These are phyloP conservation scores for Pristionchus arcanus DNA, from an alignment of 2,888 invertebrate species.

Conservation along the genomic window DNA sequence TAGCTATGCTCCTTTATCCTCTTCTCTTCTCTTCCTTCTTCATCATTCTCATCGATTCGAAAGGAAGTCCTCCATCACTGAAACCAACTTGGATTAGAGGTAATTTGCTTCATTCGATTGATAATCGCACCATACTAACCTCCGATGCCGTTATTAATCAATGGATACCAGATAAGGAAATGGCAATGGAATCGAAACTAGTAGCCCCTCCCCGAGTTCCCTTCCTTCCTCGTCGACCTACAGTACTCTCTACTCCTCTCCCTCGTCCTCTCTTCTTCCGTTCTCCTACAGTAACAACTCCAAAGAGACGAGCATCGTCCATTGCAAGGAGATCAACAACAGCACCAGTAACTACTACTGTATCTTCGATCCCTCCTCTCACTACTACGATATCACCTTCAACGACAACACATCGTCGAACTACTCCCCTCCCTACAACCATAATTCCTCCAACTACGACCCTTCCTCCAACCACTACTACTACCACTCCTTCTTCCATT, in stretches of 20 bases:
- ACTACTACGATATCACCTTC: neutral
- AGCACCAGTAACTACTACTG: neutral
- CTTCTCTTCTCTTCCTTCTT: neutral
- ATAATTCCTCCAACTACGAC: neutral
- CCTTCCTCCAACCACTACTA: neutral
- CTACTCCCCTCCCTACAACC: neutral
- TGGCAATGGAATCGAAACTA: neutral
- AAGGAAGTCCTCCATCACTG: slow-evolving; percentile 44
- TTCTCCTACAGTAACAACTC: neutral
- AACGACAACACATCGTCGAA: neutral
- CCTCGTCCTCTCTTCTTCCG: slow-evolving; percentile 10
- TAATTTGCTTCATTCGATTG: neutral
- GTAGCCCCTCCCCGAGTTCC: neutral
- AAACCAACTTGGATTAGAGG: slow-evolving; percentile 48
- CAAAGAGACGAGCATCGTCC: neutral
- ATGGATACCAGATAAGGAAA: slow-evolving; percentile 30
- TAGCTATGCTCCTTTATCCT: neutral
- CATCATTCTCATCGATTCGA: neutral
- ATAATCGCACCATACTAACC: slow-evolving; percentile 8
- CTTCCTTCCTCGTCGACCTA: neutral
- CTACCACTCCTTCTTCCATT: neutral
- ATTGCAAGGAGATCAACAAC: neutral
- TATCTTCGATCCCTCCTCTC: neutral
- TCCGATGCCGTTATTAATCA: neutral
- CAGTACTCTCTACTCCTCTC: neutral